Conservation (phyloP, 2,113 vertebrate genomes). For the Oreochromis niloticus region DNA sequence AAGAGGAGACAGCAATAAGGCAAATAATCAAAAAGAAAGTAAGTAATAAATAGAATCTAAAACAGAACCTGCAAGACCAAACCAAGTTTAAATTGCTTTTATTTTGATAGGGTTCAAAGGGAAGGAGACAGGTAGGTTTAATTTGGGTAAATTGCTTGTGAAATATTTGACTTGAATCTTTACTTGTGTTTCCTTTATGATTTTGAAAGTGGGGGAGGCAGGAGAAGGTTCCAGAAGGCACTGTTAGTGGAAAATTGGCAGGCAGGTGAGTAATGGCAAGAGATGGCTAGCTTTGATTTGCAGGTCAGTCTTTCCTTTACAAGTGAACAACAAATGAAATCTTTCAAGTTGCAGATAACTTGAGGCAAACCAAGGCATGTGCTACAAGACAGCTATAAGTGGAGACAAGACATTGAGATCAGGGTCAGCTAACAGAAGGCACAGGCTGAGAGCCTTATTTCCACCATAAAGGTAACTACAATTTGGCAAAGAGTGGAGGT, state of each 20-base stretch:
- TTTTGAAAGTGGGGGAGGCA: background rate
- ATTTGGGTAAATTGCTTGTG: accelerated
- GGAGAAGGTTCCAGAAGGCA: background rate
- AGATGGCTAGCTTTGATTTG: background rate
- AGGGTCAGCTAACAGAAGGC: background rate
- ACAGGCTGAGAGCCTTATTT: background rate
- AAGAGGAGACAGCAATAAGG: background rate
- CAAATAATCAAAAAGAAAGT: background rate
- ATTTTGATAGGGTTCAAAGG: background rate
- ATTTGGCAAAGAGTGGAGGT: background rate
- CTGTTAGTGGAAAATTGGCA: background rate
- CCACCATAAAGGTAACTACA: background rate
- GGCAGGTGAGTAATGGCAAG: background rate
- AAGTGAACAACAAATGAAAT: background rate
- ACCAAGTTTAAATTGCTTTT: background rate
- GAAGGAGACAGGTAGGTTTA: background rate
- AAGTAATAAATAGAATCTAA: background rate
- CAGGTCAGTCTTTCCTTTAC: background rate
- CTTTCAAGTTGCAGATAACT: background rate
- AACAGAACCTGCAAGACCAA: background rate
- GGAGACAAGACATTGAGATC: background rate
- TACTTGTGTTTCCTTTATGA: background rate
- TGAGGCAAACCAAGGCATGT: background rate
- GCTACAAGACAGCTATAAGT: background rate
- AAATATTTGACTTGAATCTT: background rate